Base-by-base conservation (phyloP, 2,113 vertebrate genomes). In the Rhodinocichla rosea region DNA sequence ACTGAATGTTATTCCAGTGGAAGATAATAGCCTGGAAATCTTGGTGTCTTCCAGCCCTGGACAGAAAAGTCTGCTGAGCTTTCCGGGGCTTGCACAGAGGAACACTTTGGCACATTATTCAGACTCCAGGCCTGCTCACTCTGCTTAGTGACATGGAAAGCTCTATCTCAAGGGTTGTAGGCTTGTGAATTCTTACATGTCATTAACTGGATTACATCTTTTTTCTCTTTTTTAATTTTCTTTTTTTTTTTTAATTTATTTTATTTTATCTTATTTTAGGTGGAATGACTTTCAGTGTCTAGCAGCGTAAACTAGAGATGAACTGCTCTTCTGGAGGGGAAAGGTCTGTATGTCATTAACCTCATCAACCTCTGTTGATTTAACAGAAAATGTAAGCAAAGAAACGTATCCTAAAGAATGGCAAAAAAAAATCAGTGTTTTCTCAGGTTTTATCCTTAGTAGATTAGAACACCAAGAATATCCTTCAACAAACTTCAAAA, bases 341-440 rank as follows among this genome's bases (percentile, higher is more conserved):
- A 90, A 93, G 75, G 44, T 89, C 85, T 82, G 65, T 53, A 53
- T 78, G 81, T 68, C 78, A 88, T 86, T 93, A 92, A 88, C 79
- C 83, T 84, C 39, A 11, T 81, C 90, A 90, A 73, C 44, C 14
- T 83, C 79, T 75, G 76, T 53, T 96, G 92, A 93, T 68, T 86
- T 90, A 94, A 88, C 30, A 68, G 76, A 80, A 35, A 84, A 82
- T 23, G 40, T 83, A 92, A 80, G 64, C 71, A 92, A 94, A 88
- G 80, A 57, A 94, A 85, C 0, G 0, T 69, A 77, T 75, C 56
- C 63, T 42, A 59, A 70, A 88, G 45, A 94, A 88, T 1, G 4
- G 84, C 2, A 57, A 95, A 87, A 87, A 87, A 87, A 56, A 1
- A 57, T 45, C 56, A 45, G n/a, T 77, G 60, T 93, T 94, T 89